Evolutionary conservation across 2,888 invertebrate genomes (phyloP).

Genomic region (Muschampia plurimacula): DNA sequence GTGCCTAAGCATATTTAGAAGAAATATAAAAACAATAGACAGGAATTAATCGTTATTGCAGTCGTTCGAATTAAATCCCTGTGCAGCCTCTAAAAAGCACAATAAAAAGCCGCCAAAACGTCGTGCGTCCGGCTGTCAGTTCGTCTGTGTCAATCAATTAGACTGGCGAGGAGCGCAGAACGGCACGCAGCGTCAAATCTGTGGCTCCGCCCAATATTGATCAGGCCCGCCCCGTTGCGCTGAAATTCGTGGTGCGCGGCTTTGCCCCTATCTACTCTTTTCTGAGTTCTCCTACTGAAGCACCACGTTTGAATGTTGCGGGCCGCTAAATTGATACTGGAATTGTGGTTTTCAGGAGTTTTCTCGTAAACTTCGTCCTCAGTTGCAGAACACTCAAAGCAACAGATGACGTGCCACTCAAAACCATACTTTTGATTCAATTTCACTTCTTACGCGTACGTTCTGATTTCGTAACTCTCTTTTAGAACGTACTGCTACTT

Average conservation of each 20-base stretch:
- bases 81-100: conserved; percentile 56
- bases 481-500: not conserved
- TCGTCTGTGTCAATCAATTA: conserved; percentile 83
- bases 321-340: conserved; percentile 22
- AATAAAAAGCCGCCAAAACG: conserved; percentile 73
- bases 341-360: conserved; percentile 25
- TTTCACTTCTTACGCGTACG: conserved; percentile 16
- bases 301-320: conserved; percentile 39
- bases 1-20: not conserved
- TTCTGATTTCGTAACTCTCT: conserved; percentile 8
- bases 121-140: conserved; percentile 73
- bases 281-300: conserved; percentile 47
- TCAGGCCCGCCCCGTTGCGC: conserved; percentile 73
- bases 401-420: conserved; percentile 19
- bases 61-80: conserved; percentile 44
- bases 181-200: conserved; percentile 72
- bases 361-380: conserved; percentile 24
- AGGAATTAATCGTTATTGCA: conserved; percentile 59
- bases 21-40: conserved; percentile 29
- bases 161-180: conserved; percentile 63
- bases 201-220: conserved; percentile 74
- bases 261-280: conserved; percentile 53
- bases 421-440: conserved; percentile 25
- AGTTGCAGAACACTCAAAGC: conserved; percentile 17
- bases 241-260: conserved; percentile 58